These are phyloP conservation scores for Hyposoter dolosus DNA, from an alignment of 2,888 invertebrate genomes.

Conservation along the genomic window DNA sequence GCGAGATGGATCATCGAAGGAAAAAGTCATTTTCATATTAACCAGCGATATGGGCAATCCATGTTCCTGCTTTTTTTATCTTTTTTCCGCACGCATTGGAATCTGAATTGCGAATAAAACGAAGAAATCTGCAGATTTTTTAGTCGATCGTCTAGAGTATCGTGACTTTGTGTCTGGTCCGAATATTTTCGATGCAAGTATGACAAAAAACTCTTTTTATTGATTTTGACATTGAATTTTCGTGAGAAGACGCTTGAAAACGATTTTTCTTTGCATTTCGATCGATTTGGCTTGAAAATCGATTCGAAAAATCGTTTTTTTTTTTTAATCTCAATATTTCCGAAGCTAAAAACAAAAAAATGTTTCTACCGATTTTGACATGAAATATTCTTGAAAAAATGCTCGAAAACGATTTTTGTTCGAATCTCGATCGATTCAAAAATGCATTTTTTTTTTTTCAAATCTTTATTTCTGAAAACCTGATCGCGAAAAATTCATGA, in stretches of 20 bases:
- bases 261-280: background rate
- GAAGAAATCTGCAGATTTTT: background rate
- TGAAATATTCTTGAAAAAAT: too few relatives aligned
- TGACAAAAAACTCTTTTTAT: background rate
- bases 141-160: background rate
- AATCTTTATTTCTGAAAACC: too few relatives aligned
- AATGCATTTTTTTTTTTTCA: too few relatives aligned
- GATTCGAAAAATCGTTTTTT: too few relatives aligned
- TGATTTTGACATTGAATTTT: background rate
- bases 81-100: background rate
- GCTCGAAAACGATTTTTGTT: background rate
- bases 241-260: background rate
- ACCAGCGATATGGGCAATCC: conserved; percentile 25
- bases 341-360: too few relatives aligned
- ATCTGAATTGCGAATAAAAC: background rate
- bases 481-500: too few relatives aligned
- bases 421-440: background rate
- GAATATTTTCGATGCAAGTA: too few relatives aligned
- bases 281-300: background rate
- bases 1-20: background rate
- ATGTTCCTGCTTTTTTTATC: background rate
- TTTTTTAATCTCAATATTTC: too few relatives aligned
- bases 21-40: conserved; percentile 14
- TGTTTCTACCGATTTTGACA: too few relatives aligned
- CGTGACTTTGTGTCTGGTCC: background rate